phyloP scores from a whole-genome alignment of 2,113 vertebrate species.

The Anser cygnoides region DNA sequence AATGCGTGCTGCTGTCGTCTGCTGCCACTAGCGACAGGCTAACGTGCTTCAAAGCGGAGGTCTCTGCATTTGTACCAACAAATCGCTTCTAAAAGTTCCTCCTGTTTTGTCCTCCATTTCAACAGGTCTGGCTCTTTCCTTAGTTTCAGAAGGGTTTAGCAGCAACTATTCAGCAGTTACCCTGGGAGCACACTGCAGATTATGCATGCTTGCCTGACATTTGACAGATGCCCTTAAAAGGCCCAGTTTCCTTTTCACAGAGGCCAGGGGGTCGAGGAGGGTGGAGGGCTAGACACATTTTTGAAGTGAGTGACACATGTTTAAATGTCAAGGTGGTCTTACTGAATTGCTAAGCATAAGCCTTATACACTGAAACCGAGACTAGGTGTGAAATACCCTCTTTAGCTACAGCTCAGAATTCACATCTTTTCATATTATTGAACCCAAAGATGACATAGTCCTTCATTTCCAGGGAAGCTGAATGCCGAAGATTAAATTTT shows the following conservation, averaged over 20 bases:
- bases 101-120: conserved; percentile 5
- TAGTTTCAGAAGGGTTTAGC: conserved; percentile 32
- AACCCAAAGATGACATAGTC: conserved; percentile 33
- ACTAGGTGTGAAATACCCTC: background rate
- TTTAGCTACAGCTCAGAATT: conserved; percentile 4
- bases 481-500: conserved; percentile 56
- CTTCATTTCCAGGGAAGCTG: background rate
- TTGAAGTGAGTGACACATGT: conserved; percentile 34
- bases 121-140: background rate
- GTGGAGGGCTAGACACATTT: conserved; percentile 54
- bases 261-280: conserved; percentile 25
- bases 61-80: conserved; percentile 7
- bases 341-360: conserved; percentile 37
- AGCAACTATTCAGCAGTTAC: conserved; percentile 32
- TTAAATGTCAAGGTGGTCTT: conserved; percentile 56
- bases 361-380: conserved; percentile 2
- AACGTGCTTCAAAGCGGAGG: background rate
- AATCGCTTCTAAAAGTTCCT: background rate
- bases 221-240: conserved; percentile 61
- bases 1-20: rapidly evolving
- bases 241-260: conserved; percentile 13
- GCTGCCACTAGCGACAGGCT: background rate
- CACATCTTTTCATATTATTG: conserved; percentile 15
- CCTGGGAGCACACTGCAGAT: conserved; percentile 43
- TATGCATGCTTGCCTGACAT: conserved; percentile 64